phyloP scores from a whole-genome alignment of 2,797 vertebrate genomes.

The Poecilia wingei region DNA sequence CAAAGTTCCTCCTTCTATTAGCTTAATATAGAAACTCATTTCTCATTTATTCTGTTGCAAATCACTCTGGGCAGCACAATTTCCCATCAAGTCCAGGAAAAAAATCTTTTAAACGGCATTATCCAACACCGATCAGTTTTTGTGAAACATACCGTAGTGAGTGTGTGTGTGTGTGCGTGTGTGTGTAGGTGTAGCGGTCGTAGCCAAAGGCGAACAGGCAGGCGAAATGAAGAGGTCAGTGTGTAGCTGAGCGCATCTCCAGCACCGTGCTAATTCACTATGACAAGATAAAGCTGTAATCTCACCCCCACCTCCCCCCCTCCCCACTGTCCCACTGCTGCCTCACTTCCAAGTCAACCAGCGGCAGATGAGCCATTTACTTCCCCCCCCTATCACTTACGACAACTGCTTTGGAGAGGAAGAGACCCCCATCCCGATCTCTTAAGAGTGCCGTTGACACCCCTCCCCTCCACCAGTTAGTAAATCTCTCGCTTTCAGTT shows the following conservation, averaged over 20 bases:
- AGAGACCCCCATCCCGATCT: slow-evolving; percentile 19
- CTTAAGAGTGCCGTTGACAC: slow-evolving; percentile 10
- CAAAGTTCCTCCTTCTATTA: background rate
- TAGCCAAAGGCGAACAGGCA: slow-evolving; percentile 36
- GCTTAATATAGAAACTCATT: background rate
- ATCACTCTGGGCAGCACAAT: slow-evolving; percentile 27
- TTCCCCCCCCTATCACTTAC: slow-evolving; percentile 46
- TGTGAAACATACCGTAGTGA: slow-evolving; percentile 9
- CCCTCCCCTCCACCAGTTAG: slow-evolving; percentile 18
- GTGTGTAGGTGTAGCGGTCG: slow-evolving; percentile 46
- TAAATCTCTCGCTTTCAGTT: slow-evolving; percentile 42
- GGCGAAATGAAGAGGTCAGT: slow-evolving; percentile 91
- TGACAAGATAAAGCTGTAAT: slow-evolving; percentile 99
- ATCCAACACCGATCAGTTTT: slow-evolving; percentile 45
- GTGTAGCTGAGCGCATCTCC: slow-evolving; percentile 81
- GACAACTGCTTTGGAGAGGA: slow-evolving; percentile 56
- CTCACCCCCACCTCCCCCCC: slow-evolving; percentile 58
- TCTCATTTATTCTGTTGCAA: slow-evolving; percentile 33
- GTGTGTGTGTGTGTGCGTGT: slow-evolving; percentile 18
- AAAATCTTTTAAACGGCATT: slow-evolving; percentile 24
- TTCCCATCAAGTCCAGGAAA: slow-evolving; percentile 7
- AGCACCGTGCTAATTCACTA: slow-evolving; percentile 91
- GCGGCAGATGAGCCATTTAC: slow-evolving; percentile 57
- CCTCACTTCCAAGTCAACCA: slow-evolving; percentile 65
- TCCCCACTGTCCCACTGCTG: slow-evolving; percentile 14